Evolutionary conservation across 2,797 vertebrate genomes (phyloP).

Genomic region (Intellagama lesueurii): DNA sequence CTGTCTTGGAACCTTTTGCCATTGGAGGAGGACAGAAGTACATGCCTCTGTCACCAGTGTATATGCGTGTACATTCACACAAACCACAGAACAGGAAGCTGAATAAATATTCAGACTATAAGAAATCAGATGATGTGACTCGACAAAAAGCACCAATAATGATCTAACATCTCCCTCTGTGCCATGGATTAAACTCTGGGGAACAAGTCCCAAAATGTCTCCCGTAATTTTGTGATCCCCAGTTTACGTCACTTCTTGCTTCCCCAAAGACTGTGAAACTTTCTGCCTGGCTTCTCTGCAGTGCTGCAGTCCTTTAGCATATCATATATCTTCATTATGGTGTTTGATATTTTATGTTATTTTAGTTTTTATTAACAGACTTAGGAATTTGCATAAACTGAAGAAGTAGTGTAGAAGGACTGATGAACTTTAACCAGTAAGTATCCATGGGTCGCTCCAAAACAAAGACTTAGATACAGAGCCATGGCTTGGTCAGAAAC

Average conservation of each 20-base stretch:
- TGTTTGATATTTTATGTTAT: neutral
- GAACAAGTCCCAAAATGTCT: neutral
- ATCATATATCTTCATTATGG: neutral
- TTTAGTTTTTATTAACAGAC: neutral
- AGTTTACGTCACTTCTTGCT: conserved; percentile 10
- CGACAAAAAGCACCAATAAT: neutral
- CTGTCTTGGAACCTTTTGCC: no score
- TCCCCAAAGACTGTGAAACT: neutral
- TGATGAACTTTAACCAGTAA: neutral
- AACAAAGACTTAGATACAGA: neutral
- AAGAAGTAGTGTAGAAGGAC: neutral
- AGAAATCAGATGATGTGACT: neutral
- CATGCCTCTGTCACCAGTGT: no score
- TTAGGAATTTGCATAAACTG: neutral
- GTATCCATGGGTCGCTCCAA: neutral
- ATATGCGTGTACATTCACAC: no score
- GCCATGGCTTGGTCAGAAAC: no score
- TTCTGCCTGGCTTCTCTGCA: neutral
- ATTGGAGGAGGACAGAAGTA: no score
- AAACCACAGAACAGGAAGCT: neutral
- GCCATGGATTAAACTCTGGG: neutral
- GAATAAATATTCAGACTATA: neutral
- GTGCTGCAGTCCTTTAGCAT: neutral
- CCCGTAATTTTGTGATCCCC: neutral
- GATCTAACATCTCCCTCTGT: neutral